Evolutionary conservation across 2,888 invertebrate species (phyloP).

Genomic region (Chrysina gloriosa): DNA sequence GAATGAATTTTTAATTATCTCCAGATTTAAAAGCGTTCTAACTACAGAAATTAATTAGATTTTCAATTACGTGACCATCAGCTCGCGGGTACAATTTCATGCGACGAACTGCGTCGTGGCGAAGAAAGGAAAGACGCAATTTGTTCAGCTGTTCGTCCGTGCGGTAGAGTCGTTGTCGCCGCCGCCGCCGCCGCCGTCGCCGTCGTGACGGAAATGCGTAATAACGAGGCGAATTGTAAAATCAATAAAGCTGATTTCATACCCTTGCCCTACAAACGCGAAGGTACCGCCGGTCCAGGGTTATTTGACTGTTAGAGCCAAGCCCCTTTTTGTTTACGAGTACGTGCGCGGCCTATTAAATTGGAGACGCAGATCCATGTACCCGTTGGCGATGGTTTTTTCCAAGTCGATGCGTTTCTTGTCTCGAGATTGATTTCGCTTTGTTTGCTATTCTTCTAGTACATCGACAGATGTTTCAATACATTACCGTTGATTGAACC

Average conservation of each 20-base stretch:
- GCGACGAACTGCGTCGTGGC: neutral
- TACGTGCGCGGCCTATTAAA: neutral
- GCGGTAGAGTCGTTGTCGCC: neutral
- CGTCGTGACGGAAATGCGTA: conserved; percentile 30
- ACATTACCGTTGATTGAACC: no score
- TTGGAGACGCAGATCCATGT: neutral
- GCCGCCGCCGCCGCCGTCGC: neutral
- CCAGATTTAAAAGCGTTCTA: neutral
- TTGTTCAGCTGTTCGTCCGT: conserved; percentile 19
- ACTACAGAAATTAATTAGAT: neutral
- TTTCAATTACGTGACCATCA: neutral
- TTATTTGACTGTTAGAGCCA: neutral
- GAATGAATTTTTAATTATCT: no score
- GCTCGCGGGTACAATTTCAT: neutral
- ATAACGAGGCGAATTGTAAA: conserved; percentile 23
- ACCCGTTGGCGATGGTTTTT: neutral
- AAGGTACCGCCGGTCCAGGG: conserved; percentile 33
- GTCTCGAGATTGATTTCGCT: neutral
- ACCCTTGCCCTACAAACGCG: conserved; percentile 34
- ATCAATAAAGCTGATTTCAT: conserved; percentile 36
- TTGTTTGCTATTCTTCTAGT: conserved; percentile 7
- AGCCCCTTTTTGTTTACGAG: neutral
- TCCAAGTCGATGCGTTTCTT: neutral
- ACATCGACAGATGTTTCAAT: no score
- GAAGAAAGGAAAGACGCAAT: conserved; percentile 10